phyloP scores from a whole-genome alignment of 2,797 vertebrate genomes.

The Brachyalestes nurse region DNA sequence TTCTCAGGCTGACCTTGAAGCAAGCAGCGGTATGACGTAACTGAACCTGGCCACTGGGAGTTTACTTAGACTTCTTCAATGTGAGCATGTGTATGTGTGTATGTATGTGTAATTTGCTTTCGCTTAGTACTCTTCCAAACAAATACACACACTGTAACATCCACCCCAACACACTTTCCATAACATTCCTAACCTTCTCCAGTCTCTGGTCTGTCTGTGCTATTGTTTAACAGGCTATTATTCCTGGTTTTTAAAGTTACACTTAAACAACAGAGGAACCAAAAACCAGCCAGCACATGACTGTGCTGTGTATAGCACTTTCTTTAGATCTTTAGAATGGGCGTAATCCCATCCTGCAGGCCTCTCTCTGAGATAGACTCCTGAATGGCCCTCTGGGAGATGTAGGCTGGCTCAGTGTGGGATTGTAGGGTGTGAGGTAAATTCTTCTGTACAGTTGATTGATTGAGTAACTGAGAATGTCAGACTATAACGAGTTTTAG shows the following conservation, averaged over 20 bases:
- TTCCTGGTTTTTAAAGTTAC: slow-evolving; percentile 15
- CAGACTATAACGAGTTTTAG: background rate
- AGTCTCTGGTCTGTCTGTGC: slow-evolving; percentile 5
- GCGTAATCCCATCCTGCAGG: slow-evolving; percentile 47
- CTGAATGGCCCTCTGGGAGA: slow-evolving; percentile 44
- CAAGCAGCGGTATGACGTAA: slow-evolving; percentile 39
- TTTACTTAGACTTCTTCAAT: slow-evolving; percentile 23
- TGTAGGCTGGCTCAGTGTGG: slow-evolving; percentile 13
- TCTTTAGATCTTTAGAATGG: slow-evolving; percentile 45
- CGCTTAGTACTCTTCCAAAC: no score
- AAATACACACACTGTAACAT: background rate
- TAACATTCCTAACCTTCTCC: background rate
- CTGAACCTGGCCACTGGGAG: slow-evolving; percentile 37
- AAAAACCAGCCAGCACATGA: slow-evolving; percentile 5
- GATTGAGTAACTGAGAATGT: slow-evolving; percentile 4
- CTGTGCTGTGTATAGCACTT: slow-evolving; percentile 11
- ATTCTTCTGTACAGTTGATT: background rate
- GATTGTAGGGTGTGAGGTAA: slow-evolving; percentile 11
- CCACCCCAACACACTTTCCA: background rate
- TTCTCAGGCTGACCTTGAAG: slow-evolving; percentile 49
- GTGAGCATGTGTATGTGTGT: slow-evolving; percentile 1
- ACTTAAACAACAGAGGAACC: background rate
- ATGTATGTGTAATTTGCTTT: background rate
- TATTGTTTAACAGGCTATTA: slow-evolving; percentile 30
- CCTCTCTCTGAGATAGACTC: slow-evolving; percentile 3